Evolutionary conservation across 2,113 vertebrate genomes (phyloP).

Genomic region (Theropithecus gelada): DNA sequence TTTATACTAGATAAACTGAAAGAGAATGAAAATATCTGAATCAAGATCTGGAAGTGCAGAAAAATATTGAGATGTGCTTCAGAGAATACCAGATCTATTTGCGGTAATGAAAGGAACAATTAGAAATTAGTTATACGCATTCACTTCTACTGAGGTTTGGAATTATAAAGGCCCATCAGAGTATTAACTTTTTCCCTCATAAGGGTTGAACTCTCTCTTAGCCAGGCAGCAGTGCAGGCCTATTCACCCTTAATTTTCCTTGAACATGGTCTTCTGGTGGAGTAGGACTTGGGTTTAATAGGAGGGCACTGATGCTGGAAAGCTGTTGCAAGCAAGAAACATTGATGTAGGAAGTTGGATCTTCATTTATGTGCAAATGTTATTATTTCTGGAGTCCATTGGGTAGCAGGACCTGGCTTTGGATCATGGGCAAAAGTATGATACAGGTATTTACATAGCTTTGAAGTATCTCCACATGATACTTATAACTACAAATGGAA

Average conservation of each 20-base stretch:
- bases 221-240: not conserved
- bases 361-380: not conserved
- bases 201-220: not conserved
- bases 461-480: not conserved
- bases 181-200: not conserved
- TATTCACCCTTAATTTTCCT: not conserved
- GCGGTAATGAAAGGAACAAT: not conserved
- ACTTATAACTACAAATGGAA: not conserved
- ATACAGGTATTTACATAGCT: not conserved
- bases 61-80: not conserved
- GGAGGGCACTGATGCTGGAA: not conserved
- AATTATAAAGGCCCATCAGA: not conserved
- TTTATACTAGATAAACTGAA: not conserved
- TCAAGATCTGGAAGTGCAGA: not conserved
- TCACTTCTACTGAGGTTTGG: not conserved
- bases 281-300: not conserved
- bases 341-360: not conserved
- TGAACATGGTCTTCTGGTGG: not conserved
- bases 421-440: not conserved
- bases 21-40: not conserved
- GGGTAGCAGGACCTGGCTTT: not conserved
- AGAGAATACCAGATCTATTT: not conserved
- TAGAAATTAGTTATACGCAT: not conserved
- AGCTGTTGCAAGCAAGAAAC: not conserved
- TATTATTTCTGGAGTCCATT: not conserved